Conservation (phyloP, 2,888 invertebrate species). For the Leptopilina myrica region DNA sequence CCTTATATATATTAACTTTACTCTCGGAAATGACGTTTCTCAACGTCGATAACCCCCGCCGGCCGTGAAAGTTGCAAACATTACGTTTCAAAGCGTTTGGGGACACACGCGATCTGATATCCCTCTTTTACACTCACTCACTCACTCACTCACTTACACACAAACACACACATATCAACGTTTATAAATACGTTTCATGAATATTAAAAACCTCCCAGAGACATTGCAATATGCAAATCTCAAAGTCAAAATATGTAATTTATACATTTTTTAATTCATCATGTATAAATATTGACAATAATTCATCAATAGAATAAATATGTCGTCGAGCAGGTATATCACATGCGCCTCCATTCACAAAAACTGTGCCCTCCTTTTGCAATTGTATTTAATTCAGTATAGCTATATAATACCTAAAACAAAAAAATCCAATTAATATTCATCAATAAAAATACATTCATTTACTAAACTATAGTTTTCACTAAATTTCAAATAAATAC, state of each 20-base stretch:
- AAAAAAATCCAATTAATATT: not conserved
- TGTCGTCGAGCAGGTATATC: not conserved
- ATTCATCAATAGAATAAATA: not conserved
- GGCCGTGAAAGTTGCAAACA: constrained; percentile 33
- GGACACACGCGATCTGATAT: constrained; percentile 39
- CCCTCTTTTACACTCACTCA: not conserved
- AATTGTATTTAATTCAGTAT: not conserved
- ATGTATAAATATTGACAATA: not conserved
- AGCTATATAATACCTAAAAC: no score
- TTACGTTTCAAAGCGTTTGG: constrained; percentile 26
- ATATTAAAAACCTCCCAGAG: constrained; percentile 26
- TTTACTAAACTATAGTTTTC: no score
- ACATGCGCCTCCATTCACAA: constrained; percentile 6
- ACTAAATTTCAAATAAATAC: no score
- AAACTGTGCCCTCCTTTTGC: not conserved
- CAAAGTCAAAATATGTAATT: constrained; percentile 5
- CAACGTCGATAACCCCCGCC: constrained; percentile 34
- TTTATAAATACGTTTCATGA: constrained; percentile 8
- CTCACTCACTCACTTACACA: no score
- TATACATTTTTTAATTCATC: constrained; percentile 26
- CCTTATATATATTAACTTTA: constrained; percentile 27
- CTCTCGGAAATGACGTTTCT: constrained; percentile 32
- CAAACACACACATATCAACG: not conserved
- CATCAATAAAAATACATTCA: not conserved
- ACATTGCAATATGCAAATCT: constrained; percentile 15